These are phyloP conservation scores for Xenus cinereus DNA, from an alignment of 2,113 vertebrate species.

Conservation along the genomic window DNA sequence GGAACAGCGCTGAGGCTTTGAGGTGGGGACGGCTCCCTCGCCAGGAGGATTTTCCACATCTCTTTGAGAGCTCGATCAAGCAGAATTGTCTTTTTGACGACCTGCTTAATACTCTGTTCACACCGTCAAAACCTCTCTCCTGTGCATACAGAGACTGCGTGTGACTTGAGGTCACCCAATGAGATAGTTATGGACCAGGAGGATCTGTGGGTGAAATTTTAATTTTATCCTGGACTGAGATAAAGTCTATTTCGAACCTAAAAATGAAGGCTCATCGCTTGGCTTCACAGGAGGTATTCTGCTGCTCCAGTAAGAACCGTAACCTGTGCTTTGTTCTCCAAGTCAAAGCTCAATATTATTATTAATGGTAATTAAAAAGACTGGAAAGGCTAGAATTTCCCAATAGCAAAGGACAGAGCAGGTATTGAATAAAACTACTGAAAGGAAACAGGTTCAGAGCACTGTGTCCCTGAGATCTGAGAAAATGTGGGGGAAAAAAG, in stretches of 20 bases:
- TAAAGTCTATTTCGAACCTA: neutral
- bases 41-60: neutral
- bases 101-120: neutral
- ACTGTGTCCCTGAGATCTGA: neutral
- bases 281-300: neutral
- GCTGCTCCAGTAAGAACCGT: neutral
- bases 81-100: neutral
- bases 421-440: neutral
- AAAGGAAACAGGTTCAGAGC: neutral
- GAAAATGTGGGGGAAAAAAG: fast-evolving
- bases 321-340: neutral
- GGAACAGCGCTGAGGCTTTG: fast-evolving
- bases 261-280: fast-evolving
- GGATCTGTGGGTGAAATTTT: neutral
- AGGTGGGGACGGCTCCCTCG: neutral
- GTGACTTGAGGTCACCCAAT: neutral
- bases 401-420: neutral
- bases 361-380: neutral
- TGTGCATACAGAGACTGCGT: neutral
- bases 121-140: neutral
- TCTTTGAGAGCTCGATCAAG: neutral
- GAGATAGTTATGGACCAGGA: neutral
- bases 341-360: neutral
- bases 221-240: neutral
- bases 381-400: neutral